Conservation (phyloP, 2,797 vertebrate genomes). For the Chrysocyon brachyurus region DNA sequence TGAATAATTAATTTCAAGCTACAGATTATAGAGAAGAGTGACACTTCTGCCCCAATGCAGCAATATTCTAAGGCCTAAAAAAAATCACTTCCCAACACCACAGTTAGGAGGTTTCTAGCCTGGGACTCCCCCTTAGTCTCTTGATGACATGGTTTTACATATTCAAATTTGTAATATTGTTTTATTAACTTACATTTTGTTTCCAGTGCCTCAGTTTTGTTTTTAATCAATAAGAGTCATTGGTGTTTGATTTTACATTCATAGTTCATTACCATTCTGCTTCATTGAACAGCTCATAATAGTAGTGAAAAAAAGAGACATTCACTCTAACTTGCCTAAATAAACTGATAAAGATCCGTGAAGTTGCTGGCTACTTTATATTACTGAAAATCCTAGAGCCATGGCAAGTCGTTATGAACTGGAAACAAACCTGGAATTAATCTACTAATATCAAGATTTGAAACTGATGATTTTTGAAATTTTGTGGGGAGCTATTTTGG, state of each 20-base stretch:
- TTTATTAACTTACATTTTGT: not conserved
- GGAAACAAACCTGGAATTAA: not conserved
- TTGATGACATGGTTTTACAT: not conserved
- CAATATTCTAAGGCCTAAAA: not conserved
- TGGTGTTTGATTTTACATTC: slow-evolving; percentile 5
- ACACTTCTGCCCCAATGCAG: not conserved
- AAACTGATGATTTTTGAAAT: slow-evolving; percentile 29
- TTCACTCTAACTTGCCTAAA: not conserved
- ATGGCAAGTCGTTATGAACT: not conserved
- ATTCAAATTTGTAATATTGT: not conserved
- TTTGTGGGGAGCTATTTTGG: not conserved
- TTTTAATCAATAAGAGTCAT: not conserved
- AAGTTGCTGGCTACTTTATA: not conserved
- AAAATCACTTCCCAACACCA: not conserved
- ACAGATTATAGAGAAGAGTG: not conserved
- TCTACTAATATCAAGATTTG: not conserved
- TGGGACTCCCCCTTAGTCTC: not conserved
- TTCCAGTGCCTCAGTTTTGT: not conserved
- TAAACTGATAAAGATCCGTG: not conserved
- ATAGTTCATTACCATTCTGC: not conserved
- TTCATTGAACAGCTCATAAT: not conserved
- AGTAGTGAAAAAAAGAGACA: not conserved
- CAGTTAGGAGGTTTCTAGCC: not conserved
- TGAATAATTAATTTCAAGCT: not conserved
- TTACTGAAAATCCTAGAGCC: not conserved